Base-by-base conservation (phyloP, 1,140 invertebrate species). In the Listronotus bonariensis region DNA sequence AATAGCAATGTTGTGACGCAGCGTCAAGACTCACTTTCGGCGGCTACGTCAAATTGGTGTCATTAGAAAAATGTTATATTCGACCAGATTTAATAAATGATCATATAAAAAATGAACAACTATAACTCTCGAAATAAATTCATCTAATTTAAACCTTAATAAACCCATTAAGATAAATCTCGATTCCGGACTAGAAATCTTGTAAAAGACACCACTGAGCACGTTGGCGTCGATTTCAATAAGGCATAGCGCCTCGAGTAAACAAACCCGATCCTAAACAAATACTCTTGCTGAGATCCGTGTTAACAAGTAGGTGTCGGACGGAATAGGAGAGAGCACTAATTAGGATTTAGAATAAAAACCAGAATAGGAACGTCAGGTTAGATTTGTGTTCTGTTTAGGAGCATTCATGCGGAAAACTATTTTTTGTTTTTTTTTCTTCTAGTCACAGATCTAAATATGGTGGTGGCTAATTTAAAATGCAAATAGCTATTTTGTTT, bases 211-310 rank as follows among this genome's bases (percentile, higher is more conserved):
- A 60, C 55, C 41, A 36, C 34, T 34, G 48, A 58, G 42, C 56
- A 60, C 48, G 57, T 60, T 60, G 57, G 57, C 57, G 57, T 60
- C 57, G 57, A 60, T 60, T 60, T 60, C 57, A 60, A 60, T 60
- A 60, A 40, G 56, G 42, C 57, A 45, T 60, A 45, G 42, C 41
- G 34, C 20, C 57, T 11, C n/a, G n/a, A 32, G 57, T 49, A 60
- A 60, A 60, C 57, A 60, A 60, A 60, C 57, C 46, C 57, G 57
- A 60, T 60, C 57, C 49, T 60, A 51, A 60, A 32, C 46, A 60
- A 60, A 60, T 60, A 60, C 57, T 43, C 31, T 18, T 45, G 49
- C 57, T 14, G 31, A 51, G 46, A 60, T 60, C 46, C 48, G 57
- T 60, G 57, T 60, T 60, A 60, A 60, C 57, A 60, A 60, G 57